These are phyloP conservation scores for Alcedo atthis DNA, from an alignment of 2,797 vertebrate genomes.

Conservation along the genomic window DNA sequence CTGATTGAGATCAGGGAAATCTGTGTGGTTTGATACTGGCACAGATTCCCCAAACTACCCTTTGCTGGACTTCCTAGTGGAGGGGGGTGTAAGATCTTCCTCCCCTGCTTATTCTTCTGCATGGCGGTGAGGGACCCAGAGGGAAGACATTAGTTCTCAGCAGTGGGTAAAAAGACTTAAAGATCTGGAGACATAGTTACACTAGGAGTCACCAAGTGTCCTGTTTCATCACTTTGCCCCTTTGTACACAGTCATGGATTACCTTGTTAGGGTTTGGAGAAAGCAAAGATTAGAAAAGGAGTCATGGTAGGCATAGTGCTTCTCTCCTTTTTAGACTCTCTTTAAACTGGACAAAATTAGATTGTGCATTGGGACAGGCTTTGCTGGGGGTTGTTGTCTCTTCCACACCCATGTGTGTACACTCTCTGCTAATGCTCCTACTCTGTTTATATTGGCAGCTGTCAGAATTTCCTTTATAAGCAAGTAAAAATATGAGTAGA, in stretches of 20 bases:
- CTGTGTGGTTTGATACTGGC: not conserved
- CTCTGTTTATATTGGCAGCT: conserved; percentile 45
- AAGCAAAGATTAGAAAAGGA: not conserved
- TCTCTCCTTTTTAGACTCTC: not conserved
- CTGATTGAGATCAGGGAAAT: not conserved
- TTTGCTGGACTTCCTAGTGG: not conserved
- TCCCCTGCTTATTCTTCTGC: not conserved
- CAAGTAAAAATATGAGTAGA: not conserved
- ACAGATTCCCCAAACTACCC: not conserved
- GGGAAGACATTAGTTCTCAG: not conserved
- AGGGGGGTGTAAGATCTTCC: not conserved
- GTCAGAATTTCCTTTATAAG: conserved; percentile 47
- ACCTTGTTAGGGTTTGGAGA: not conserved
- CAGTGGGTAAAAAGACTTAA: not conserved
- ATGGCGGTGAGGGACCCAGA: rapidly evolving
- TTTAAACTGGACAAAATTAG: not conserved
- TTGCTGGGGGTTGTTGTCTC: conserved; percentile 25
- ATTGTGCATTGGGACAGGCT: not conserved
- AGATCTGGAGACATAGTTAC: not conserved
- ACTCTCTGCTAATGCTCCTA: not conserved
- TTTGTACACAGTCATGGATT: not conserved
- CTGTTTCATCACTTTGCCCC: not conserved
- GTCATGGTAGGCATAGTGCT: not conserved
- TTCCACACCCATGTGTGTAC: conserved; percentile 25
- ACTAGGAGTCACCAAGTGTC: not conserved